Evolutionary conservation across 1,140 invertebrate species (phyloP).

Genomic region (Drosophila serrata): DNA sequence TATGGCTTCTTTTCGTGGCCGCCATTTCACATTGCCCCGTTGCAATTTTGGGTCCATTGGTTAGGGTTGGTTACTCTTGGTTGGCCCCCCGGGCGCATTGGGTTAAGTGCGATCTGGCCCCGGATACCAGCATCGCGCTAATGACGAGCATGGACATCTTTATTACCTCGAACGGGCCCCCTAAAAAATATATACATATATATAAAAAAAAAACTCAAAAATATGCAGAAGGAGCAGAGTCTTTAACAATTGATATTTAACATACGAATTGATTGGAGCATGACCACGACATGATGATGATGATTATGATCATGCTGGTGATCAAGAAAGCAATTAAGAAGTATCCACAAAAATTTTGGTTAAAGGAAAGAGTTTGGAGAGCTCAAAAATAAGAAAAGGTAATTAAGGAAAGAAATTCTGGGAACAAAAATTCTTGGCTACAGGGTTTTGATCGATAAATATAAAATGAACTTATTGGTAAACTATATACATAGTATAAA

Average conservation of each 20-base stretch:
- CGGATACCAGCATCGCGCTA: slow-evolving; percentile 30
- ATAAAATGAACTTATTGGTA: not conserved
- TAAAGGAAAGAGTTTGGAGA: not conserved
- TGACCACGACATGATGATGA: slow-evolving; percentile 28
- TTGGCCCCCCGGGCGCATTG: slow-evolving; percentile 15
- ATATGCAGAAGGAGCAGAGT: not conserved
- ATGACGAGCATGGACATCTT: slow-evolving; percentile 52
- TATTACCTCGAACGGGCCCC: slow-evolving; percentile 25
- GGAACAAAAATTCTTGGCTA: not conserved
- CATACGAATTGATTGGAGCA: slow-evolving; percentile 35
- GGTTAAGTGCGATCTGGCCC: slow-evolving; percentile 47
- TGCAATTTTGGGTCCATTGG: slow-evolving; percentile 25
- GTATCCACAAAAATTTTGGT: not conserved
- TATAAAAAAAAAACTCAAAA: not conserved
- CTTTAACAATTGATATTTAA: slow-evolving; percentile 55
- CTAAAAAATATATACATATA: not conserved
- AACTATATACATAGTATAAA: no score
- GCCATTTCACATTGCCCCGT: slow-evolving; percentile 34
- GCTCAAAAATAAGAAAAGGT: not conserved
- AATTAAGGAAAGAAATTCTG: not conserved
- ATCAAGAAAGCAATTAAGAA: slow-evolving; percentile 11
- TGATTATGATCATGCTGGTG: slow-evolving; percentile 12
- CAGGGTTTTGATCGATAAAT: not conserved
- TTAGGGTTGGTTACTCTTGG: not conserved
- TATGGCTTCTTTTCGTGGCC: slow-evolving; percentile 53